phyloP scores from a whole-genome alignment of 2,888 invertebrate species.

The Molorchus minor region DNA sequence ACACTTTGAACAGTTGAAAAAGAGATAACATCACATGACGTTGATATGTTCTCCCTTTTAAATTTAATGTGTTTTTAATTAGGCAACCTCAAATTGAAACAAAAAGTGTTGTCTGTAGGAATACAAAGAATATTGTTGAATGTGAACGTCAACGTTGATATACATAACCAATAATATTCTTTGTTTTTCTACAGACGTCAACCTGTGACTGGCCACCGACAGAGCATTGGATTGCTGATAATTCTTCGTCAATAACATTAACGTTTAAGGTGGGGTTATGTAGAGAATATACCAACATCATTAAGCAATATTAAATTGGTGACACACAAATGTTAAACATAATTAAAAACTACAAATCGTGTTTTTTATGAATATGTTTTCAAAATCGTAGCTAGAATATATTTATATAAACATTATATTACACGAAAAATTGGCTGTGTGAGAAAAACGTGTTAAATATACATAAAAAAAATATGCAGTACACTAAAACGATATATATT shows the following conservation, averaged over 20 bases:
- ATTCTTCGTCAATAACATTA: background rate
- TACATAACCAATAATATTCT: no score
- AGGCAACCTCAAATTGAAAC: no score
- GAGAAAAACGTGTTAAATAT: slow-evolving; percentile 43
- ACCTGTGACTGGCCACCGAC: no score
- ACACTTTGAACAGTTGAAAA: slow-evolving; percentile 1
- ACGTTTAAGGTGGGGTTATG: background rate
- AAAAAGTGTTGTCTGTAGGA: no score
- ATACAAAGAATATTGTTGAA: no score
- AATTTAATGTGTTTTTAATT: no score
- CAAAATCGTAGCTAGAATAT: slow-evolving; percentile 45
- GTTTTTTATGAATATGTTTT: slow-evolving; percentile 44
- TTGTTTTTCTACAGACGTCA: no score
- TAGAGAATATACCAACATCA: background rate
- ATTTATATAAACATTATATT: slow-evolving; percentile 51
- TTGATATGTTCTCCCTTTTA: background rate
- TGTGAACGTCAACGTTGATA: no score
- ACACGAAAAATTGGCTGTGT: slow-evolving; percentile 48
- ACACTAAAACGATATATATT: slow-evolving; percentile 44
- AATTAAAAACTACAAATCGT: slow-evolving; percentile 22
- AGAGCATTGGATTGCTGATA: no score
- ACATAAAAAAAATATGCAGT: slow-evolving; percentile 48
- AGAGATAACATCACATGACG: background rate
- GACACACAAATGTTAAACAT: slow-evolving; percentile 17
- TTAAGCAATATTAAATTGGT: slow-evolving; percentile 3